phyloP scores from a whole-genome alignment of 2,113 vertebrate species.

The Albula glossodonta region DNA sequence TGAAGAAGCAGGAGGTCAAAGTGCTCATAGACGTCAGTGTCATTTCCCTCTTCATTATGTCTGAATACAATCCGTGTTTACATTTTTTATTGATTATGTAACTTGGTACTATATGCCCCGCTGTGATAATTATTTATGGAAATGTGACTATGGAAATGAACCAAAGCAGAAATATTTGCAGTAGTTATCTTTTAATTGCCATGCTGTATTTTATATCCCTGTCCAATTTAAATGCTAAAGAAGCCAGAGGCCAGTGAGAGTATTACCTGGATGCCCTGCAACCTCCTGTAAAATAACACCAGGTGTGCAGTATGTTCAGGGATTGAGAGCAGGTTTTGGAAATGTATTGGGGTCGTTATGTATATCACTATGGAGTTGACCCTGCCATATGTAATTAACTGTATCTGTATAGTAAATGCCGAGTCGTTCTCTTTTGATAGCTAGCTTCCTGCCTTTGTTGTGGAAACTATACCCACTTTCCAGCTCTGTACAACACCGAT shows the following conservation, averaged over 20 bases:
- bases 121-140: neutral
- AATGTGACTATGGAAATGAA: no score
- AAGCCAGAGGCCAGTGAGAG: neutral
- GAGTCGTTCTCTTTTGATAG: neutral
- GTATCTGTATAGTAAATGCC: neutral
- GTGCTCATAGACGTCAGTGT: slow-evolving; percentile 92
- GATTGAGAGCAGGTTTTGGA: neutral
- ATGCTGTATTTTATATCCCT: neutral
- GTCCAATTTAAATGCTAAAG: neutral
- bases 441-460: neutral
- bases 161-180: no score
- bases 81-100: neutral
- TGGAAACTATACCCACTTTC: neutral
- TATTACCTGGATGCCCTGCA: neutral
- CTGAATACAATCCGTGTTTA: neutral
- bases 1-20: slow-evolving; percentile 91
- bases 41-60: neutral
- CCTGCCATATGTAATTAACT: neutral
- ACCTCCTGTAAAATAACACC: neutral
- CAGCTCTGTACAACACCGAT: neutral
- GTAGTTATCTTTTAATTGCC: no score
- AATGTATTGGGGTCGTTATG: neutral
- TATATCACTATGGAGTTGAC: slow-evolving; percentile 10
- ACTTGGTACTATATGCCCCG: neutral
- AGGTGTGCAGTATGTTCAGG: neutral